Percentiles rank a stretch among this genome's conserved stretches.
These are phyloP conservation scores for Lamellibrachia columna DNA, from an alignment of 2,888 invertebrate genomes.

Conservation along the genomic window DNA sequence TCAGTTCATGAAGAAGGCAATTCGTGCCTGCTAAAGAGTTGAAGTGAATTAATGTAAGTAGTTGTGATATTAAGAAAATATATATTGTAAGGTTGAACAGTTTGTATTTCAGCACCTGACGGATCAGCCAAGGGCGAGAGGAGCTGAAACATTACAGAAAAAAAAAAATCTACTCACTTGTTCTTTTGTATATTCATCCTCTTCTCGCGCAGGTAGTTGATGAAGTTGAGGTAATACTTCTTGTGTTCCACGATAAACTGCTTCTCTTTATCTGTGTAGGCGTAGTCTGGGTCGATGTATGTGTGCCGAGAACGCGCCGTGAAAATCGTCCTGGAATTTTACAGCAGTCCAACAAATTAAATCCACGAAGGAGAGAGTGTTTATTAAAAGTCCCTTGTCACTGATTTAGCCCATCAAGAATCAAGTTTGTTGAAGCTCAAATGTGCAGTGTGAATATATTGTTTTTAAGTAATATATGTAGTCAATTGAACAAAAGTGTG, in stretches of 20 bases:
- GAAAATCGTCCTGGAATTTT: slow-evolving; percentile 59
- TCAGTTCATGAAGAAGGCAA: no score
- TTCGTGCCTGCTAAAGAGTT: no score
- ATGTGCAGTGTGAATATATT: background rate
- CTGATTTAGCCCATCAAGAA: no score
- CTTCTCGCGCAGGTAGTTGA: slow-evolving; percentile 53
- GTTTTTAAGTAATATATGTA: background rate
- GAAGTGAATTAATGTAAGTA: no score
- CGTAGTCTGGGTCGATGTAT: slow-evolving; percentile 64
- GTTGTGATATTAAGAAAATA: no score
- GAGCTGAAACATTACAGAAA: no score
- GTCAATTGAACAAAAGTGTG: background rate
- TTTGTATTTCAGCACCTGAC: no score
- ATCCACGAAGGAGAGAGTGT: background rate
- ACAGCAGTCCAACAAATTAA: background rate
- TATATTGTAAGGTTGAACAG: no score
- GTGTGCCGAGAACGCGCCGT: slow-evolving; percentile 57
- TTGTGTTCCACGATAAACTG: slow-evolving; percentile 51
- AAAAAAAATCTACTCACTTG: slow-evolving; percentile 43
- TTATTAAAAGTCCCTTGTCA: background rate
- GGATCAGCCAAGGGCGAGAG: no score
- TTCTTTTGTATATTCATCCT: slow-evolving; percentile 48
- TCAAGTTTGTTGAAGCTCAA: no score
- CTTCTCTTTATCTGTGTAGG: slow-evolving; percentile 58
- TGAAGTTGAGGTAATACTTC: slow-evolving; percentile 53